Evolutionary conservation across 1,140 invertebrate species (phyloP).

Genomic region (Mercenaria mercenaria): DNA sequence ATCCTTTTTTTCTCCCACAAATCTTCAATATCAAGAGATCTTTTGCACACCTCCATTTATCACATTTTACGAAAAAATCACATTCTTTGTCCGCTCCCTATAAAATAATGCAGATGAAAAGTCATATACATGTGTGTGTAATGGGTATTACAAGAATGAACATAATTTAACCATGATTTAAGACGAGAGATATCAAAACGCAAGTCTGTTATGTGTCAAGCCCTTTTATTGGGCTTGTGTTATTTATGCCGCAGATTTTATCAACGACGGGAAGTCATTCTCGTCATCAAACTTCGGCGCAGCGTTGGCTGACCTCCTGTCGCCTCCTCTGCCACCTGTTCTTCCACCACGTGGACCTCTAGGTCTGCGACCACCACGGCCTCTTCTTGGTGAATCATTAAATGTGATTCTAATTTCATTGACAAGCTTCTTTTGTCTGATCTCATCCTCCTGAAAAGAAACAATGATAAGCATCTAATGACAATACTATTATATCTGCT

Average conservation of each 20-base stretch:
- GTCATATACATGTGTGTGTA: constrained; percentile 19
- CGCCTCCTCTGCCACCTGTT: constrained; percentile 57
- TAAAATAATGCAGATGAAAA: constrained; percentile 27
- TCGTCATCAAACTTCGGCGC: constrained; percentile 98
- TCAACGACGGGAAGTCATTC: constrained; percentile 94
- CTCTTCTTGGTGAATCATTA: constrained; percentile 78
- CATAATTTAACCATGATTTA: constrained; percentile 58
- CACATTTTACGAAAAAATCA: background rate
- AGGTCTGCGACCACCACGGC: constrained; percentile 77
- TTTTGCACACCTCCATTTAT: background rate
- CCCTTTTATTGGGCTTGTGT: background rate
- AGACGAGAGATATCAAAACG: constrained; percentile 61
- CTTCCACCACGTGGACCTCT: constrained; percentile 65
- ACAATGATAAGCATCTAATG: too few relatives aligned
- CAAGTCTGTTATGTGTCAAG: constrained; percentile 54
- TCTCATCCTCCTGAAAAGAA: constrained; percentile 66
- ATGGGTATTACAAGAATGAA: constrained; percentile 43
- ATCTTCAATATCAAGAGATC: background rate
- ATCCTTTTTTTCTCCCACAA: too few relatives aligned
- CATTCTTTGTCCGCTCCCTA: background rate
- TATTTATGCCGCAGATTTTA: constrained; percentile 77
- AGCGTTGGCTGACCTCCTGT: constrained; percentile 86
- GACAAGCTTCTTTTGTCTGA: constrained; percentile 74
- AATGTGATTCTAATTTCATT: constrained; percentile 83
- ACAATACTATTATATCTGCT: too few relatives aligned